Evolutionary conservation across 2,113 vertebrate genomes (phyloP), one percentile per base, ranked within the genome.

Genomic region (Podarcis raffonei): DNA sequence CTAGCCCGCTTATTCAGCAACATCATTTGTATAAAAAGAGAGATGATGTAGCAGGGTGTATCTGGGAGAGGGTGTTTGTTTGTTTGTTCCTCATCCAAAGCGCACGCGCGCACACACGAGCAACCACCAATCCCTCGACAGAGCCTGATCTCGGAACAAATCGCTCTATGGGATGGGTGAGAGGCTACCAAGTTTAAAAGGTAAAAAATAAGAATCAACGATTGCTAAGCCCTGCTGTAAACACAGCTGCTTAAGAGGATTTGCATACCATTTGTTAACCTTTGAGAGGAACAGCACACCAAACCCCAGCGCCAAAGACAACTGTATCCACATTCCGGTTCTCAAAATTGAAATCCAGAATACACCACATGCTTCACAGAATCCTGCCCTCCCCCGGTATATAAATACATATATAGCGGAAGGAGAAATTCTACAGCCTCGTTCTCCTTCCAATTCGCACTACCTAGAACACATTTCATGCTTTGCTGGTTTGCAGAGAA

Each of bases 221-320:
- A 90, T 89, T 89, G 81, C 92, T 95, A 95, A 95, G 89, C 94
- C 93, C 85, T 90, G 95, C 89, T 95, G 94, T 95, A 94, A 95
- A 96, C 91, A 94, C 0, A 25, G 92, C 93, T 90, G 80, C 94
- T 94, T 95, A 94, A 95, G 93, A 91, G 94, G 95, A 95, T 95
- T 96, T 95, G 91, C 92, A 94, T 95, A 79, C 62, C 87, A 94
- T 94, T 94, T 94, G 91, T 93, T 92, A 94, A 92, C 93, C 94
- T 94, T 94, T 87, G 32, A 2, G 86, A 90, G 85, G 91, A 94
- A 86, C 92, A 75, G 81, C 88, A 80, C 92, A 92, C 15, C 13
- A 90, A 87, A 90, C 93, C 80, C 91, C 90, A 89, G 78, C 88
- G 86, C 88, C 86, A 90, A 94, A 93, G 94, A 91, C 92, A 93